Conservation (phyloP, 92 coral and sea anemone genomes). For the Epizoanthus scotinus region DNA sequence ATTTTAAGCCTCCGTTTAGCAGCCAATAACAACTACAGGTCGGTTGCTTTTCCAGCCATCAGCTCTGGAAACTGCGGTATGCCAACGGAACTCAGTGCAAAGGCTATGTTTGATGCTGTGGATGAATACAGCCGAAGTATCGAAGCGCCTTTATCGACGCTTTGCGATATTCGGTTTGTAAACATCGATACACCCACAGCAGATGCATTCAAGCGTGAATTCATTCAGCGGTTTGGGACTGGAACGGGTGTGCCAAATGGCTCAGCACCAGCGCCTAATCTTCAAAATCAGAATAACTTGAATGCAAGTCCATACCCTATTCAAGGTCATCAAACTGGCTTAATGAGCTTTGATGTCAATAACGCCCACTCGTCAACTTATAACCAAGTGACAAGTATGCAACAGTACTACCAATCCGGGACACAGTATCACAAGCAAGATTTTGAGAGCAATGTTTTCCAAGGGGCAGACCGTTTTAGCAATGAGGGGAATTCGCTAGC, state of each 20-base stretch:
- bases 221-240: conserved; percentile 47
- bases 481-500: too few relatives aligned
- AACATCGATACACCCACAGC: conserved; percentile 56
- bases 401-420: background rate
- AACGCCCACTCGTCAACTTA: background rate
- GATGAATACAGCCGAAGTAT: conserved; percentile 39
- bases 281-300: background rate
- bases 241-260: background rate
- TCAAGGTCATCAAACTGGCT: background rate
- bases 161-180: conserved; percentile 73
- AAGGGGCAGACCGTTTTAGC: too few relatives aligned
- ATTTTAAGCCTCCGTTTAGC: conserved; percentile 57
- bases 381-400: background rate
- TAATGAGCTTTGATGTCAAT: background rate
- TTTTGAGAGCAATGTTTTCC: too few relatives aligned
- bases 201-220: conserved; percentile 64
- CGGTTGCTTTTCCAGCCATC: conserved; percentile 87
- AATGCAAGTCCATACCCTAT: background rate
- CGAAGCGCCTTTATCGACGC: background rate
- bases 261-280: background rate
- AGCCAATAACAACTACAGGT: conserved; percentile 16
- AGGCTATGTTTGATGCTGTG: conserved; percentile 71
- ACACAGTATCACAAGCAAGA: too few relatives aligned
- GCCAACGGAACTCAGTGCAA: conserved; percentile 64
- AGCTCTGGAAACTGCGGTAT: conserved; percentile 65